Conservation (phyloP, 2,888 invertebrate species). For the Poecilus cupreus region DNA sequence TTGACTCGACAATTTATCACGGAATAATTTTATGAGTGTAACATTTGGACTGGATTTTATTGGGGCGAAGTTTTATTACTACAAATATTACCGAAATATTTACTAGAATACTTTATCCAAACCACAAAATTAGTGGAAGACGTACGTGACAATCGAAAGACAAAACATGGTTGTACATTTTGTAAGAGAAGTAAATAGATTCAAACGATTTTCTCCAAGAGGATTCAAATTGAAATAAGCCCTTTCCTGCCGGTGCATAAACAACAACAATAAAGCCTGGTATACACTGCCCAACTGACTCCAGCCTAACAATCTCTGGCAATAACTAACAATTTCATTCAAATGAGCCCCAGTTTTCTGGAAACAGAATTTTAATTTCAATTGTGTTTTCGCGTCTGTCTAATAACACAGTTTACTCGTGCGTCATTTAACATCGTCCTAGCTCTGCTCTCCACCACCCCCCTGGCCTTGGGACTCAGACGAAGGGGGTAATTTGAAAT, state of each 20-base stretch:
- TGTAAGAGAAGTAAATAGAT: no score
- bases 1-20: slow-evolving; percentile 41
- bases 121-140: no score
- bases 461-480: not conserved
- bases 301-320: slow-evolving; percentile 31
- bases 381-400: slow-evolving; percentile 43
- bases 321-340: slow-evolving; percentile 52
- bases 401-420: slow-evolving; percentile 43
- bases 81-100: not conserved
- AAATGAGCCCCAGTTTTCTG: slow-evolving; percentile 49
- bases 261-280: slow-evolving; percentile 1
- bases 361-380: slow-evolving; percentile 49
- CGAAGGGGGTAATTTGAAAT: slow-evolving; percentile 49
- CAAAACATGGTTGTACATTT: no score
- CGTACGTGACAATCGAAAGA: no score
- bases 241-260: not conserved
- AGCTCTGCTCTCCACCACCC: not conserved
- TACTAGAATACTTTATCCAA: not conserved
- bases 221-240: slow-evolving; percentile 1
- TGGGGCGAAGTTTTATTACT: not conserved
- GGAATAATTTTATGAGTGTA: slow-evolving; percentile 9
- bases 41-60: slow-evolving; percentile 7
- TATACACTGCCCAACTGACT: not conserved
- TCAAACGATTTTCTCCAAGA: no score
- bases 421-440: slow-evolving; percentile 46